These are phyloP conservation scores for Galbula dea DNA, from an alignment of 2,113 vertebrate genomes.

Conservation along the genomic window DNA sequence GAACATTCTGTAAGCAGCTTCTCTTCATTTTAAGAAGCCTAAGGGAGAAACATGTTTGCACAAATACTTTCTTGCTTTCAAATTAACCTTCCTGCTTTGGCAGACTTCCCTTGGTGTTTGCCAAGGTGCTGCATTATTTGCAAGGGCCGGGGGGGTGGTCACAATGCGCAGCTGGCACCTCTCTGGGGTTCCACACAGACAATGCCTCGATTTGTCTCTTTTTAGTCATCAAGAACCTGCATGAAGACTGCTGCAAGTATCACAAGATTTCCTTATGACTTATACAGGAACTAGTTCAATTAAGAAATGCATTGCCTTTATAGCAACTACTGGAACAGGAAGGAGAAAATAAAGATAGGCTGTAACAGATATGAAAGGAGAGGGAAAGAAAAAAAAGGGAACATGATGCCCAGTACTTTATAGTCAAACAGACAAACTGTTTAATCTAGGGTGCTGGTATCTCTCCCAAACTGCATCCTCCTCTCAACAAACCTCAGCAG, in stretches of 20 bases:
- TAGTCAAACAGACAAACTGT: background rate
- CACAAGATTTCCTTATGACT: rapidly evolving
- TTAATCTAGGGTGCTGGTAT: background rate
- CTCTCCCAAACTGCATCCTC: background rate
- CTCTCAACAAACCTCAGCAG: background rate
- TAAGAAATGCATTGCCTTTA: rapidly evolving
- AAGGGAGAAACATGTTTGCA: background rate
- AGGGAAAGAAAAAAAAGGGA: background rate
- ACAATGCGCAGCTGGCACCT: rapidly evolving
- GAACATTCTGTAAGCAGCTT: background rate
- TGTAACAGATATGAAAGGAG: rapidly evolving
- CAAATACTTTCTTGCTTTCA: background rate
- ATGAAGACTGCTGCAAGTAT: background rate
- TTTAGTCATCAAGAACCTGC: rapidly evolving
- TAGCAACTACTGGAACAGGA: background rate
- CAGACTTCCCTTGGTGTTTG: background rate
- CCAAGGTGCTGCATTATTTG: background rate
- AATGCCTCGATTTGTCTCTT: rapidly evolving
- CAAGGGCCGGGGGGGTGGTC: background rate
- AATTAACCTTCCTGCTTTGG: background rate
- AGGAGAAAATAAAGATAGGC: background rate
- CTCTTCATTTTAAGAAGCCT: background rate
- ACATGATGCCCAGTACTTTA: rapidly evolving
- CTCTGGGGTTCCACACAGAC: rapidly evolving
- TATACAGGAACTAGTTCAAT: rapidly evolving